Evolutionary conservation across 2,888 invertebrate genomes (phyloP), one percentile per base, ranked within the genome.

Genomic region (Drosophila robusta): DNA sequence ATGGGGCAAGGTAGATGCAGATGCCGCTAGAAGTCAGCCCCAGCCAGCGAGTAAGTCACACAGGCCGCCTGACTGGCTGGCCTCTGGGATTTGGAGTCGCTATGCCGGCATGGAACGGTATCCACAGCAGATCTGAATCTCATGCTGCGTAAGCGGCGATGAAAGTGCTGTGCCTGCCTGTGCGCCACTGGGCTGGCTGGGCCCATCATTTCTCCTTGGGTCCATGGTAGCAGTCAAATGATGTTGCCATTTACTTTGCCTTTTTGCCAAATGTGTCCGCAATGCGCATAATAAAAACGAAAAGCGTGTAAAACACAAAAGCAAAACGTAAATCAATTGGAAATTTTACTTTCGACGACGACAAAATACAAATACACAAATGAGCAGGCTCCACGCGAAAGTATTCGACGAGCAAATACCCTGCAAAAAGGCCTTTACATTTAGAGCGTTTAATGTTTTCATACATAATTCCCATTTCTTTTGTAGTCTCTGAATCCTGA

Each of bases 301-400:
- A 85, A 84, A 85, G 77, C 87, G 80, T 86, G 83, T 84, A 86
- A 88, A 86, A 78, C 80, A 75, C 71, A 74, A 71, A 71, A 73
- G 68, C 83, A 67, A 61, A 71, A 71, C 76, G 81, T 79, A 75
- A 83, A 86, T 84, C 89, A 89, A 86, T 89, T 86, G 84, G 73
- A 89, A 87, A 86, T 86, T 89, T 86, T 89, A 89, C 89, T 86
- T 86, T 86, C 89, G 77, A 86, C 82, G 85, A 68, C 73, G 64
- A 62, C 70, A 70, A 49, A 42, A 54, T 29, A 29, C 29, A 29
- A 62, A 41, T 29, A 36, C 36, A 44, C 29, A 18, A 29, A 36
- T 41, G 42, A 38, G 36, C 49, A 50, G 29, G 14, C 36, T n/a
- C 9, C 11, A 1, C 22, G 18, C 46, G 54, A 9, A 11, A 9